Conservation (phyloP, 2,113 vertebrate species). For the Eubucco bourcierii region DNA sequence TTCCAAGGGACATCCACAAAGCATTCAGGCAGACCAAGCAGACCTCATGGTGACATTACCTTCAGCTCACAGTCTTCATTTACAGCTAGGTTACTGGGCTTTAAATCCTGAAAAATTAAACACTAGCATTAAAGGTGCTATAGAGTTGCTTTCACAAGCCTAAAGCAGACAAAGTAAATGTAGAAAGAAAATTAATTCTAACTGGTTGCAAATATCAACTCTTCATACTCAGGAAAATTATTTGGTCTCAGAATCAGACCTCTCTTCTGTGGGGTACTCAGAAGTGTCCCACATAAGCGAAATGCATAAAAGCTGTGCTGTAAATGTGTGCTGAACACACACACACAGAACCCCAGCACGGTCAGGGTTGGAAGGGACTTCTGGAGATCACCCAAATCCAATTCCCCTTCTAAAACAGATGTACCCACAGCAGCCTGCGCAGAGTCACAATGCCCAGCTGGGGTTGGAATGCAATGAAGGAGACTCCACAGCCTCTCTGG, state of each 20-base stretch:
- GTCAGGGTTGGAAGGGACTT: too few relatives aligned
- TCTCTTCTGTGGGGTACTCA: neutral
- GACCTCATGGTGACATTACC: conserved; percentile 70
- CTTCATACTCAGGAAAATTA: neutral
- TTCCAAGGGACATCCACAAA: neutral
- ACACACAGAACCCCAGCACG: too few relatives aligned
- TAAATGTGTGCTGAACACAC: too few relatives aligned
- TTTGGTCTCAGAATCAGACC: neutral
- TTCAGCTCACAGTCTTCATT: conserved; percentile 98
- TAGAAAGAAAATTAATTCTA: neutral
- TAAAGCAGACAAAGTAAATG: neutral
- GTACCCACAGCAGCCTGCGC: too few relatives aligned
- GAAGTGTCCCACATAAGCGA: neutral
- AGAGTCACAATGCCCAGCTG: too few relatives aligned
- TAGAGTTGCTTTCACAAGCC: neutral
- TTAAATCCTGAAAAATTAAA: conserved; percentile 85
- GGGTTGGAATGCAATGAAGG: too few relatives aligned
- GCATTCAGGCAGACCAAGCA: neutral
- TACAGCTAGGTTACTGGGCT: conserved; percentile 96
- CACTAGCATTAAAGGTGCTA: neutral
- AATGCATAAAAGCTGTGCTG: too few relatives aligned
- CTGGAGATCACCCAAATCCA: too few relatives aligned
- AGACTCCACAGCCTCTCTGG: too few relatives aligned
- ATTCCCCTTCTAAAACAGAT: too few relatives aligned
- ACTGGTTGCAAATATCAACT: neutral